A percentile compares a stretch with the other conserved stretches of the same genome.
These are phyloP conservation scores for Gobionotothen gibberifrons DNA, from an alignment of 2,797 vertebrate species.

Conservation along the genomic window DNA sequence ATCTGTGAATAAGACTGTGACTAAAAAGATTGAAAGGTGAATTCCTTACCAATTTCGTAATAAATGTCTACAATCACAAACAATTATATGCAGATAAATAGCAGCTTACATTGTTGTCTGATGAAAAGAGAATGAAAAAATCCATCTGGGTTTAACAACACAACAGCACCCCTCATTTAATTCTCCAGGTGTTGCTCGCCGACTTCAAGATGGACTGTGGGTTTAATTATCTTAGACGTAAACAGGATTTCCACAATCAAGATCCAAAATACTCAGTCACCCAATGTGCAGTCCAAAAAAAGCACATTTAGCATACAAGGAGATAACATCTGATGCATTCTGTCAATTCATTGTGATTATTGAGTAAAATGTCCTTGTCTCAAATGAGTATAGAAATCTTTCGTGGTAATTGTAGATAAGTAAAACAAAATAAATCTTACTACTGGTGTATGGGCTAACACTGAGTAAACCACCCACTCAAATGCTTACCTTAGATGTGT, in stretches of 20 bases:
- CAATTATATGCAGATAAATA: background rate
- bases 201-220: conserved; percentile 27
- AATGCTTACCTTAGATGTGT: conserved; percentile 22
- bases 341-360: background rate
- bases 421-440: background rate
- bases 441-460: background rate
- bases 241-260: conserved; percentile 48
- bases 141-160: conserved; percentile 49
- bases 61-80: conserved; percentile 5
- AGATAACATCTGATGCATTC: conserved; percentile 1
- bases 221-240: conserved; percentile 40
- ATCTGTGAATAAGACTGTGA: background rate
- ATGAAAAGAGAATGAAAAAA: conserved; percentile 4
- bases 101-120: background rate
- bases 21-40: background rate
- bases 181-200: conserved; percentile 46
- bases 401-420: background rate
- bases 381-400: background rate
- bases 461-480: conserved; percentile 11
- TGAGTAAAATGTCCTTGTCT: background rate
- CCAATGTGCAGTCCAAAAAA: background rate
- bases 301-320: conserved; percentile 9
- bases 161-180: conserved; percentile 15
- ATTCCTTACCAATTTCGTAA: background rate
- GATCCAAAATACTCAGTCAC: conserved; percentile 2